Conservation (phyloP, 2,888 invertebrate genomes). For the Sinopyrophorus schimmeli region DNA sequence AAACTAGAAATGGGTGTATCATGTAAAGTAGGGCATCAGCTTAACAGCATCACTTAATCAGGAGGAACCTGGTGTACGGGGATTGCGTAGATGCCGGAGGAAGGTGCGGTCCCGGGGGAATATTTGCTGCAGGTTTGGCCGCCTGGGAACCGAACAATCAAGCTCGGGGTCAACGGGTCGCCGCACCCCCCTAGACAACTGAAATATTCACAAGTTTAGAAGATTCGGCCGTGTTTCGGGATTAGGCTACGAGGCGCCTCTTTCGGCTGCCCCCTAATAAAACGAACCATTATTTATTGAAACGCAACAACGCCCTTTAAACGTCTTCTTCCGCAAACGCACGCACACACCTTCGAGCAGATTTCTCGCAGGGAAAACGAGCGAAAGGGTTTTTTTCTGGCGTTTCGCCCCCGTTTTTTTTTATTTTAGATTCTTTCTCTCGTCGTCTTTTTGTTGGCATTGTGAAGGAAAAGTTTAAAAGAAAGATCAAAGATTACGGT, state of each 20-base stretch:
- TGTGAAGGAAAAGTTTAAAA: no score
- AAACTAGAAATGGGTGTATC: slow-evolving; percentile 43
- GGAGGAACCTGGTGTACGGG: slow-evolving; percentile 31
- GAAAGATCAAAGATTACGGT: no score
- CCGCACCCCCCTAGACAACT: slow-evolving; percentile 28
- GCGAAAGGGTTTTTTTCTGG: no score
- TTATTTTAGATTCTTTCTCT: no score
- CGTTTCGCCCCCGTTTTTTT: no score
- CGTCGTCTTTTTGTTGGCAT: no score
- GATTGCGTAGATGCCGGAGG: slow-evolving; percentile 27
- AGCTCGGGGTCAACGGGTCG: slow-evolving; percentile 31
- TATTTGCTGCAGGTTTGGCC: slow-evolving; percentile 31
- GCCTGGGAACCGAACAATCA: slow-evolving; percentile 30
- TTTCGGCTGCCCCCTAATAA: no score
- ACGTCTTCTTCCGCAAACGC: no score
- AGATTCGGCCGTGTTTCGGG: slow-evolving; percentile 25
- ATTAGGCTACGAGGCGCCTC: slow-evolving; percentile 20
- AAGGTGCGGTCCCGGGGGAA: slow-evolving; percentile 25
- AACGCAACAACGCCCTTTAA: no score
- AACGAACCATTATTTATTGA: no score
- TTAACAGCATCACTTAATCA: slow-evolving; percentile 45
- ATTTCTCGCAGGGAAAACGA: no score
- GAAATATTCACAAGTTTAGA: slow-evolving; percentile 30
- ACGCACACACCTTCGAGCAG: no score
- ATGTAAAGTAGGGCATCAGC: slow-evolving; percentile 43